Evolutionary conservation across 2,113 vertebrate species (phyloP).

Genomic region (Stictonetta naevosa): DNA sequence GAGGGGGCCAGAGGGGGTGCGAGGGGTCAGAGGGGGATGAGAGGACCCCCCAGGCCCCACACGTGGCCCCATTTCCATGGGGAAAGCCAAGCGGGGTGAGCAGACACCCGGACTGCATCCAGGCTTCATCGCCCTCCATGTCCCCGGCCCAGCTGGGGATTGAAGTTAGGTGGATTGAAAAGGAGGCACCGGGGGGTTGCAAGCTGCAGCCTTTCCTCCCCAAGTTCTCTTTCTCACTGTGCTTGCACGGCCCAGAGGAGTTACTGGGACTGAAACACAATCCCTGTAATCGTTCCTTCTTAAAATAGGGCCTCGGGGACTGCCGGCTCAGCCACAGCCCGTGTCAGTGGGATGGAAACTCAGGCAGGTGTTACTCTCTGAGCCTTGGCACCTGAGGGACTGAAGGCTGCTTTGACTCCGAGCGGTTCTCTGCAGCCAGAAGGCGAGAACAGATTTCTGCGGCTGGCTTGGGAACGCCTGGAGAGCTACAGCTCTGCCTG

Average conservation of each 20-base stretch:
- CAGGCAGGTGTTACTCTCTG: background rate
- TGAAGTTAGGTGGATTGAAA: background rate
- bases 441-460: too few relatives aligned
- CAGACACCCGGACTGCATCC: background rate
- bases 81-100: background rate
- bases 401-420: background rate
- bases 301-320: background rate
- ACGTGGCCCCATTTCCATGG: background rate
- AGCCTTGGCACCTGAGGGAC: background rate
- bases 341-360: background rate
- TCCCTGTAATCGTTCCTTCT: accelerated
- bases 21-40: background rate
- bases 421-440: background rate
- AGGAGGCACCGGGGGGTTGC: background rate
- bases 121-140: background rate
- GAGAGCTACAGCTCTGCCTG: background rate
- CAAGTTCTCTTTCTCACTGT: accelerated
- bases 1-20: background rate
- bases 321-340: background rate
- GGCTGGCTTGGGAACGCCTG: background rate
- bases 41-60: background rate
- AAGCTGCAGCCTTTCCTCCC: background rate
- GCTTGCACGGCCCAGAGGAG: accelerated
- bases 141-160: background rate
- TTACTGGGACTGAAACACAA: background rate